Percentiles rank a stretch among this genome's conserved stretches.
Evolutionary conservation across 2,113 vertebrate species (phyloP).

Genomic region (Labeo catla): DNA sequence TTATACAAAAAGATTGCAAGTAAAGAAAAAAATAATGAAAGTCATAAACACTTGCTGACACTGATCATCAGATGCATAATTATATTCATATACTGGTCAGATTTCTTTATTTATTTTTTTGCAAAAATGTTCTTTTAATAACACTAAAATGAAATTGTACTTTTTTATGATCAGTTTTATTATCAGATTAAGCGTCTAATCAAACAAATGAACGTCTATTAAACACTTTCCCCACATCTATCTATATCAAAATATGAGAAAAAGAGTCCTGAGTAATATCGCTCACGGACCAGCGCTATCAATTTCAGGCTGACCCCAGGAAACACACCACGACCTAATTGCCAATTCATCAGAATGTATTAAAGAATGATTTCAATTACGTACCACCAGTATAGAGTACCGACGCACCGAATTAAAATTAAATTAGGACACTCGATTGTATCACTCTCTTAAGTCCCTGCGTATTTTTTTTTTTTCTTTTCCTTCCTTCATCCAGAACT

Average conservation of each 20-base stretch:
- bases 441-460: conserved; percentile 81
- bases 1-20: neutral
- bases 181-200: conserved; percentile 11
- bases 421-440: conserved; percentile 89
- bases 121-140: no score
- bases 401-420: conserved; percentile 92
- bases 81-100: neutral
- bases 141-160: no score
- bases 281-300: conserved; percentile 84
- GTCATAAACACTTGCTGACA: neutral
- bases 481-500: conserved; percentile 69
- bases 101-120: neutral
- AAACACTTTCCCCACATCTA: neutral
- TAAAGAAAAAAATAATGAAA: neutral
- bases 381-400: conserved; percentile 85
- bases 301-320: conserved; percentile 91
- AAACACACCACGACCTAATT: conserved; percentile 94
- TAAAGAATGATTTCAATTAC: conserved; percentile 99
- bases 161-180: no score
- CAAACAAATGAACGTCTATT: conserved; percentile 16
- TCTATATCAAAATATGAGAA: conserved; percentile 55
- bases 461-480: conserved; percentile 72
- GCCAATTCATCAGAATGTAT: conserved; percentile 98
- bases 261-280: conserved; percentile 83
- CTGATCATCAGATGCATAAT: neutral